These are phyloP conservation scores for Tenualosa thibaudeaui DNA, from an alignment of 2,797 vertebrate species.

Conservation along the genomic window DNA sequence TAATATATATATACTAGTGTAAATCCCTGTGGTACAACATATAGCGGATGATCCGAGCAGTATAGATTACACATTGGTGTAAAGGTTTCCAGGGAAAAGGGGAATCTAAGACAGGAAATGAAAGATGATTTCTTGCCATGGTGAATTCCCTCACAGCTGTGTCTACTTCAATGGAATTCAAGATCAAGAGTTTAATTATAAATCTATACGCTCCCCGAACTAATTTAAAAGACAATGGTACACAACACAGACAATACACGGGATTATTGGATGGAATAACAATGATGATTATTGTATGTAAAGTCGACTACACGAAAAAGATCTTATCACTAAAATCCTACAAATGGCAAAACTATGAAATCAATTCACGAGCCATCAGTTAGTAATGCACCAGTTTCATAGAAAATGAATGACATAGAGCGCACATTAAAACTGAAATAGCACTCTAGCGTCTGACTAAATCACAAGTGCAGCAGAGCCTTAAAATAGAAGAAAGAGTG, in stretches of 20 bases:
- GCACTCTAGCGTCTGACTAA: slow-evolving; percentile 3
- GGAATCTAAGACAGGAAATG: background rate
- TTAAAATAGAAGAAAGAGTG: slow-evolving; percentile 11
- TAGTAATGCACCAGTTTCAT: background rate
- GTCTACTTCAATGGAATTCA: background rate
- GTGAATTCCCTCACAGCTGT: background rate
- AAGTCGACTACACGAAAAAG: background rate
- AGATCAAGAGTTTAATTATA: slow-evolving; percentile 5
- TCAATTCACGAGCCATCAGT: background rate
- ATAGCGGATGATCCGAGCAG: background rate
- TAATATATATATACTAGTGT: background rate
- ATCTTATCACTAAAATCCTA: background rate
- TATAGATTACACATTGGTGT: background rate
- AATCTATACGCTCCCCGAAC: background rate
- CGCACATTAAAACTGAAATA: slow-evolving; percentile 16
- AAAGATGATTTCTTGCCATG: background rate
- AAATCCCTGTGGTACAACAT: slow-evolving; percentile 3
- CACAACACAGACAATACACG: too few species aligned
- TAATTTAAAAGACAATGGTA: background rate
- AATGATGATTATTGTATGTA: too few species aligned
- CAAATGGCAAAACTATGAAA: background rate
- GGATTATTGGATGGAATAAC: background rate
- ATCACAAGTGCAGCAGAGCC: background rate
- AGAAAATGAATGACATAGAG: slow-evolving; percentile 6
- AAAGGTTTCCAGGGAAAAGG: background rate